Percentiles rank a stretch among this genome's conserved stretches.
These are phyloP conservation scores for Drosophila bocki DNA, from an alignment of 1,140 invertebrate genomes.

Conservation along the genomic window DNA sequence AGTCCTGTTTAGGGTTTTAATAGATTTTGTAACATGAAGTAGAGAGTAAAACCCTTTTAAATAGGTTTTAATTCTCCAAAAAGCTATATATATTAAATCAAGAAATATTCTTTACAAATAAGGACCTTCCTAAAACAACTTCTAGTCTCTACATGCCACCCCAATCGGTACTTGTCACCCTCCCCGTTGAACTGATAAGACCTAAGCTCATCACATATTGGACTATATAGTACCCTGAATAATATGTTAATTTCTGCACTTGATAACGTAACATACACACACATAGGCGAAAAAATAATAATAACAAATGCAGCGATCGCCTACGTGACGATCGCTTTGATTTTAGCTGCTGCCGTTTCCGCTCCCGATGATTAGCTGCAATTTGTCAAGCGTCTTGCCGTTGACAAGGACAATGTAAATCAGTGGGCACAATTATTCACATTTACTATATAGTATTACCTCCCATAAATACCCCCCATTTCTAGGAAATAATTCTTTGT, in stretches of 20 bases:
- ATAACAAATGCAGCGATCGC: conserved; percentile 45
- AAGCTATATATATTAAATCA: neutral
- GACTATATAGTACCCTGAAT: conserved; percentile 35
- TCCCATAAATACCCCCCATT: neutral
- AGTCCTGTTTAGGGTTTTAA: neutral
- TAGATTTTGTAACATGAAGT: neutral
- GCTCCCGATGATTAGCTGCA: conserved; percentile 68
- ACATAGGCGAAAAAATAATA: conserved; percentile 1
- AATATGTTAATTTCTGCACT: conserved; percentile 76
- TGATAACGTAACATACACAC: conserved; percentile 61
- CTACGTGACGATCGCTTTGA: conserved; percentile 38
- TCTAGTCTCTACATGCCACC: neutral
- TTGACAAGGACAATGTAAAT: conserved; percentile 70
- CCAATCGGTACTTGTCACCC: neutral
- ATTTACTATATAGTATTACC: neutral
- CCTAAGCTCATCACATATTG: conserved; percentile 26
- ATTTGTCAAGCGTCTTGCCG: conserved; percentile 63
- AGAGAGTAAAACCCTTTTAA: neutral
- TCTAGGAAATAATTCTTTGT: conserved; percentile 29
- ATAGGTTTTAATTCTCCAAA: neutral
- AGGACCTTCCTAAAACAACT: neutral
- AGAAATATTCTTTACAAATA: neutral
- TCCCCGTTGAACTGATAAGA: conserved; percentile 26
- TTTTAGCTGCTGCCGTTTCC: conserved; percentile 16
- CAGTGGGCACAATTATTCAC: conserved; percentile 10